phyloP scores from a whole-genome alignment of 2,888 invertebrate species.

The Fissipunctia ypsillon region DNA sequence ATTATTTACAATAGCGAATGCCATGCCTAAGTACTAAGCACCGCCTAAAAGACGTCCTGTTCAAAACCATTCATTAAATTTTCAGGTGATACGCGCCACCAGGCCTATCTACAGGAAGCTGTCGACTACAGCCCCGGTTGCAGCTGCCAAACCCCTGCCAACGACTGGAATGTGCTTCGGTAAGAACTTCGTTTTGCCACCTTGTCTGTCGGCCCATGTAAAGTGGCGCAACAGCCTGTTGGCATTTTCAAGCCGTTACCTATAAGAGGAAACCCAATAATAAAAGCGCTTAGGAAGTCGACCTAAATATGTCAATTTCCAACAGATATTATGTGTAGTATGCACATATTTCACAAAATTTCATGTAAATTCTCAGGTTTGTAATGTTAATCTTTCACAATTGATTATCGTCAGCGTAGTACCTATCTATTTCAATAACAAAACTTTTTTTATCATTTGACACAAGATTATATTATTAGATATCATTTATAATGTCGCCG shows the following conservation, averaged over 20 bases:
- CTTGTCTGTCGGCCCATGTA: background rate
- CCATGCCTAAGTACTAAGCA: background rate
- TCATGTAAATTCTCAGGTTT: conserved; percentile 11
- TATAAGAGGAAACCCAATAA: background rate
- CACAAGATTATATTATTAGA: background rate
- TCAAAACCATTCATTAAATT: conserved; percentile 25
- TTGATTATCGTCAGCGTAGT: background rate
- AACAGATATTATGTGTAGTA: conserved; percentile 13
- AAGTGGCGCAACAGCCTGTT: background rate
- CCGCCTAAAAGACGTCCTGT: background rate
- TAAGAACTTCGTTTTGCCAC: conserved; percentile 60
- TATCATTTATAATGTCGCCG: conserved; percentile 14
- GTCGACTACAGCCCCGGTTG: conserved; percentile 78
- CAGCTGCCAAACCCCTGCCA: conserved; percentile 82
- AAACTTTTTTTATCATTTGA: conserved; percentile 18
- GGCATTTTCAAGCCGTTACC: conserved; percentile 22
- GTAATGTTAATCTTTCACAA: conserved; percentile 5
- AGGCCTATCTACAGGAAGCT: conserved; percentile 82
- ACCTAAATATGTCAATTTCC: conserved; percentile 19
- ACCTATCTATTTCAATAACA: conserved; percentile 40
- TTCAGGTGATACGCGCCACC: conserved; percentile 80
- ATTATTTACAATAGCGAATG: conserved; percentile 8
- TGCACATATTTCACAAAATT: conserved; percentile 27
- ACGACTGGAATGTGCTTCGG: conserved; percentile 85
- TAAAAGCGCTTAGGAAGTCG: background rate